A percentile compares a stretch with the other conserved stretches of the same genome.
phyloP scores from a whole-genome alignment of 2,113 vertebrate genomes.

The Brachirus orientalis region DNA sequence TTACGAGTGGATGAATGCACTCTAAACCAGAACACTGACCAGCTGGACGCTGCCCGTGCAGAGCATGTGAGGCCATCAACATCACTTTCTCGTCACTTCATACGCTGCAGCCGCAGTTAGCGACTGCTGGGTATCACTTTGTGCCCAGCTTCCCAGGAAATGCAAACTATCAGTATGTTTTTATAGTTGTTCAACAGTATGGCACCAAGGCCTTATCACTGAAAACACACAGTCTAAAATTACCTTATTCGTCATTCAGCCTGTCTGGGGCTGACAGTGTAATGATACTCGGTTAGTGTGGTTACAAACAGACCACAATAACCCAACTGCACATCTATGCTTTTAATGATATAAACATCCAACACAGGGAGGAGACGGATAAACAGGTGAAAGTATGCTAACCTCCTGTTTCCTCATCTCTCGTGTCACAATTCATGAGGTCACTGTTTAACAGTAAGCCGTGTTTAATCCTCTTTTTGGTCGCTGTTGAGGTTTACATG shows the following conservation, averaged over 20 bases:
- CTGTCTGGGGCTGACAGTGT: conserved; percentile 46
- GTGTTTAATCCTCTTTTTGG: conserved; percentile 67
- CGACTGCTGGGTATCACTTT: conserved; percentile 69
- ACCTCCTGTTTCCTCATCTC: conserved; percentile 24
- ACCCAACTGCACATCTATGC: background rate
- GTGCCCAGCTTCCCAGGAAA: conserved; percentile 46
- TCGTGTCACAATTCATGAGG: conserved; percentile 55
- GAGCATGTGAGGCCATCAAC: conserved; percentile 15
- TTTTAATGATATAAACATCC: conserved; percentile 18
- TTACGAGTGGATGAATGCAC: background rate
- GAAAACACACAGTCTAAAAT: conserved; percentile 55
- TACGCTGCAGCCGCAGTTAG: conserved; percentile 23
- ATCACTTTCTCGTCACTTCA: conserved; percentile 27
- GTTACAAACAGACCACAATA: conserved; percentile 20
- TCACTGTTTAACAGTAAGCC: conserved; percentile 42
- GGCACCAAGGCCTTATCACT: conserved; percentile 64
- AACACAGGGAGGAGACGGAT: background rate
- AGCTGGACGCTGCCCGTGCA: background rate
- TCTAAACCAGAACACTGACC: conserved; percentile 2
- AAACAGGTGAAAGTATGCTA: conserved; percentile 32
- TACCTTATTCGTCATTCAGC: conserved; percentile 51
- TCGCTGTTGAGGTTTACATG: conserved; percentile 56
- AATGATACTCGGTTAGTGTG: conserved; percentile 51
- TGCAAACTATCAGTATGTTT: conserved; percentile 58
- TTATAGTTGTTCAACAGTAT: conserved; percentile 47